Evolutionary conservation across 1,140 invertebrate species (phyloP).

Genomic region (Hestina assimilis): DNA sequence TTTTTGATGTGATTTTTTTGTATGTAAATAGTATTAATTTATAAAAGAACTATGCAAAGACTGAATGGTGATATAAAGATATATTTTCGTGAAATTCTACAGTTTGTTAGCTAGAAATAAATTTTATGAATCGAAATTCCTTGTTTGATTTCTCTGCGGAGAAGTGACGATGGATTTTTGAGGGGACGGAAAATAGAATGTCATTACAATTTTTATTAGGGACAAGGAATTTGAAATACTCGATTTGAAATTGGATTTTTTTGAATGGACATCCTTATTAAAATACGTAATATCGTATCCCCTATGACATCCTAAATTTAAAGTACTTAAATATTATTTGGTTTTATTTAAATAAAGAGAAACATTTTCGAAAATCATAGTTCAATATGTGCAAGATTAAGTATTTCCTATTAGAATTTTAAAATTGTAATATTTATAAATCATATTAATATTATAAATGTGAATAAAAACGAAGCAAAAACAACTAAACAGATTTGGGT

Average conservation of each 20-base stretch:
- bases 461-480: neutral
- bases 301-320: too few species aligned
- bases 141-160: constrained; percentile 32
- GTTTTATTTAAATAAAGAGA: too few species aligned
- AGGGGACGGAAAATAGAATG: constrained; percentile 30
- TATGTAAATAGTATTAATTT: constrained; percentile 19
- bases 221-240: constrained; percentile 39
- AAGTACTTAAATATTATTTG: too few species aligned
- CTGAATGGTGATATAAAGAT: constrained; percentile 16
- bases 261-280: constrained; percentile 26
- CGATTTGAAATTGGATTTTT: constrained; percentile 33
- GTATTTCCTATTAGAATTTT: neutral
- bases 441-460: neutral
- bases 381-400: too few species aligned
- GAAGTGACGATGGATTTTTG: constrained; percentile 5
- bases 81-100: constrained; percentile 57
- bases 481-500: neutral
- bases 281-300: neutral
- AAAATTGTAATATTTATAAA: neutral
- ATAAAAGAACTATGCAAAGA: constrained; percentile 10
- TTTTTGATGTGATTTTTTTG: neutral
- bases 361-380: too few species aligned
- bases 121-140: constrained; percentile 41
- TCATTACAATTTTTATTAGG: constrained; percentile 37
- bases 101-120: constrained; percentile 52